Evolutionary conservation across 37 sponge, comb jelly and placozoan genomes (phyloP), one percentile per base, ranked within the genome.

Genomic region (Amphimedon queenslandica): DNA sequence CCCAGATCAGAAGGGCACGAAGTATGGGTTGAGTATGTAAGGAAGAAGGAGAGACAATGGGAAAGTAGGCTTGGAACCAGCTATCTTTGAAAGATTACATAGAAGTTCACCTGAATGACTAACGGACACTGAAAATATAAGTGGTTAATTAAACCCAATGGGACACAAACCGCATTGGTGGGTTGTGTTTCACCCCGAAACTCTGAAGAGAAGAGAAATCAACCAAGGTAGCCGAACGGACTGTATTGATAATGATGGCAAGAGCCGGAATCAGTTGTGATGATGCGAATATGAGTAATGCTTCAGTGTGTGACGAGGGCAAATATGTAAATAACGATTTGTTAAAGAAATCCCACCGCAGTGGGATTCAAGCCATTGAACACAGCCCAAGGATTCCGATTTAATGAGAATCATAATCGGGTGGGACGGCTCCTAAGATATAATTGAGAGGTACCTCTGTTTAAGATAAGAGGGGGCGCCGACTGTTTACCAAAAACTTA

Each of bases 251-350:
- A 2, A 8, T 13, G 40, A 33, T n/a, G 29, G 21, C 40, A 13
- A 36, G 39, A 30, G 53, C 32, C 40, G 31, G 75, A 58, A 87
- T 86, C 92, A 76, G 80, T 63, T 82, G 88, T 82, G 88, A 91
- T 82, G 87, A 86, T 91, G 87, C 83, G 88, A 91, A 87, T 79
- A 91, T 91, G 84, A 91, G 92, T 91, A 91, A 87, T 77, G 78
- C 5, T 79, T 78, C 76, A 91, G 63, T 86, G 91, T 85, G 83
- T 61, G 64, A 87, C n/a, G n/a, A n/a, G n/a, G n/a, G n/a, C n/a
- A n/a, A n/a, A n/a, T n/a, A n/a, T n/a, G n/a, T n/a, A n/a, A n/a
- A n/a, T n/a, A n/a, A n/a, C n/a, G n/a, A n/a, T n/a, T n/a, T n/a
- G n/a, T n/a, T n/a, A n/a, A n/a, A n/a, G n/a, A n/a, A n/a, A n/a